phyloP scores from a whole-genome alignment of 2,113 vertebrate species.

The Empidonax traillii region DNA sequence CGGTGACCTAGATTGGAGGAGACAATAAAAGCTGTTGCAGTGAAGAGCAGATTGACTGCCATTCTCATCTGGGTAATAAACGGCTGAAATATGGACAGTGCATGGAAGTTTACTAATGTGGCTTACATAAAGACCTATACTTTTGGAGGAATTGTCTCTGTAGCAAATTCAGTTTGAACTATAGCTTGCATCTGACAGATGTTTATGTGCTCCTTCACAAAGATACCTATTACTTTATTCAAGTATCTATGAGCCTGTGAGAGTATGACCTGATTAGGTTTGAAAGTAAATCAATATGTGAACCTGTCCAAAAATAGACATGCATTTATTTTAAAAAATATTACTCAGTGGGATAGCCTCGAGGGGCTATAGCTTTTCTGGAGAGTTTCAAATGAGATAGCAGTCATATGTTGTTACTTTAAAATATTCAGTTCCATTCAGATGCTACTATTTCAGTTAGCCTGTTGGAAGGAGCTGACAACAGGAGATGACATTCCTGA shows the following conservation, averaged over 20 bases:
- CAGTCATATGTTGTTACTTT: neutral
- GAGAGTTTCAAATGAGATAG: constrained; percentile 12
- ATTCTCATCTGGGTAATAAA: constrained; percentile 75
- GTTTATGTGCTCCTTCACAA: neutral
- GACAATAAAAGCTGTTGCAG: constrained; percentile 74
- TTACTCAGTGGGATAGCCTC: constrained; percentile 1
- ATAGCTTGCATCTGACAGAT: neutral
- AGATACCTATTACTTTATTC: constrained; percentile 35
- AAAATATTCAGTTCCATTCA: neutral
- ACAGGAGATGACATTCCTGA: neutral
- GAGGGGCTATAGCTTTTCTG: constrained; percentile 33
- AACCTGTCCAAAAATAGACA: constrained; percentile 43
- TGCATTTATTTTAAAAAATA: constrained; percentile 56
- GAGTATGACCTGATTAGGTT: constrained; percentile 35
- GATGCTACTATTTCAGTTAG: neutral
- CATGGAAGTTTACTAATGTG: constrained; percentile 62
- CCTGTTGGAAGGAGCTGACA: neutral
- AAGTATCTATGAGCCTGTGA: constrained; percentile 38
- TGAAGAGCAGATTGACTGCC: constrained; percentile 74
- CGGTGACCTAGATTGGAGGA: constrained; percentile 79
- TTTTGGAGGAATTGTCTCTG: constrained; percentile 23
- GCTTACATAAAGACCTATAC: constrained; percentile 14
- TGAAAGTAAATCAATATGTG: constrained; percentile 59
- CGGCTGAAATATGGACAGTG: constrained; percentile 57
- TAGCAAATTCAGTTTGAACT: constrained; percentile 4